A percentile compares a stretch with the other conserved stretches of the same genome.
Conservation (phyloP, 92 coral and sea anemone genomes). For the Plumapathes pennacea region DNA sequence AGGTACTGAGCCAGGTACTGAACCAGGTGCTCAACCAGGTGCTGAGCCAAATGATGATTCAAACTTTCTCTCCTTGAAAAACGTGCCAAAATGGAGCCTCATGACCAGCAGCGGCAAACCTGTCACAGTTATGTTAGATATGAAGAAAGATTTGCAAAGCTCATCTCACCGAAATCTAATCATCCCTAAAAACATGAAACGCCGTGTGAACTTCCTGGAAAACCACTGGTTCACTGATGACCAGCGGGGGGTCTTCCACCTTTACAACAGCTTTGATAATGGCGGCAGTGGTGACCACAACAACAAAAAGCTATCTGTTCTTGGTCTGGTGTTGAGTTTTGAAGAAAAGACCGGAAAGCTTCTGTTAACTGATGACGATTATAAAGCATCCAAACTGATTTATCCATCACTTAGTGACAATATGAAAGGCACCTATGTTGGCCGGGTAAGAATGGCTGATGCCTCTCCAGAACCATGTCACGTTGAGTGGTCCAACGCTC, state of each 20-base stretch:
- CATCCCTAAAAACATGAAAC: conserved; percentile 10
- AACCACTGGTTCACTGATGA: conserved; percentile 31
- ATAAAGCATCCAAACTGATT: conserved; percentile 5
- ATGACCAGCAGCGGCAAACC: neutral
- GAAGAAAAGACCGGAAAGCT: conserved; percentile 24
- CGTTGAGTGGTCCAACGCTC: conserved; percentile 41
- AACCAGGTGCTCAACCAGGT: neutral
- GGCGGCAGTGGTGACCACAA: conserved; percentile 18
- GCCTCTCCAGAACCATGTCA: conserved; percentile 12
- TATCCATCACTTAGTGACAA: conserved; percentile 4
- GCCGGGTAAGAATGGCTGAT: neutral
- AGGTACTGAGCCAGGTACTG: neutral
- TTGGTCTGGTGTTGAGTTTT: conserved; percentile 41
- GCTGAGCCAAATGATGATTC: neutral
- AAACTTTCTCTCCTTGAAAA: neutral
- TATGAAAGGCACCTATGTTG: conserved; percentile 14
- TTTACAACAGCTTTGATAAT: conserved; percentile 32
- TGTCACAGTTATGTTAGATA: conserved; percentile 15
- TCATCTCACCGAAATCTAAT: neutral
- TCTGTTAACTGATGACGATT: conserved; percentile 8
- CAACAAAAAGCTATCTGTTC: conserved; percentile 33
- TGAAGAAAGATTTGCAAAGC: conserved; percentile 8
- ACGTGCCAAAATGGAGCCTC: conserved; percentile 5
- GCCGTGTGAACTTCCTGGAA: conserved; percentile 4
- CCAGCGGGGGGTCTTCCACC: conserved; percentile 16